Evolutionary conservation across 2,797 vertebrate genomes (phyloP).

Genomic region (Pseudochromis fuscus): DNA sequence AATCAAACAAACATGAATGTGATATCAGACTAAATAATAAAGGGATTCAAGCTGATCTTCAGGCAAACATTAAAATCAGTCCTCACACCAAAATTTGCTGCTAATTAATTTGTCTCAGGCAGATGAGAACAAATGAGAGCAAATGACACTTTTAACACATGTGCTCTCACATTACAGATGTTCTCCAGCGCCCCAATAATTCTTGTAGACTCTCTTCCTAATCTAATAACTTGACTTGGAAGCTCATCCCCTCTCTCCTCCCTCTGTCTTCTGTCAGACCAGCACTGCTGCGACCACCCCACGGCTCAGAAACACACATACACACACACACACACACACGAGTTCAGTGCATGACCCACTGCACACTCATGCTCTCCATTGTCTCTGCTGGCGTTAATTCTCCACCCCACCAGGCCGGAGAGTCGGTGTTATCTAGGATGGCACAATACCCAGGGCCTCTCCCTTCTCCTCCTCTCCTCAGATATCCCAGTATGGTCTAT

Average conservation of each 20-base stretch:
- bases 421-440: slow-evolving; percentile 73
- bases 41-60: neutral
- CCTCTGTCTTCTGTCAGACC: slow-evolving; percentile 53
- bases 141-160: neutral
- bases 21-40: neutral
- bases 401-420: slow-evolving; percentile 55
- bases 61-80: neutral
- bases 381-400: slow-evolving; percentile 62
- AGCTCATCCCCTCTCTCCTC: slow-evolving; percentile 53
- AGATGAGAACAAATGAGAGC: neutral
- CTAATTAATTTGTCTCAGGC: neutral
- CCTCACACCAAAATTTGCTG: slow-evolving; percentile 9
- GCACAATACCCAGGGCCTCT: slow-evolving; percentile 76
- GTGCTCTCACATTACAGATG: slow-evolving; percentile 3
- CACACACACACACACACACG: slow-evolving; percentile 13
- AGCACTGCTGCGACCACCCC: slow-evolving; percentile 32
- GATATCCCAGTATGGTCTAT: slow-evolving; percentile 78
- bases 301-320: slow-evolving; percentile 31
- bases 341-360: slow-evolving; percentile 39
- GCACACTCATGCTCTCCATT: slow-evolving; percentile 44
- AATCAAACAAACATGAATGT: neutral
- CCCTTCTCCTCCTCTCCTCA: slow-evolving; percentile 69
- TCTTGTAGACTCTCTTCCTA: slow-evolving; percentile 29
- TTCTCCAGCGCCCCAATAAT: slow-evolving; percentile 23
- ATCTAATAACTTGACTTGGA: slow-evolving; percentile 47